phyloP scores from a whole-genome alignment of 2,113 vertebrate species.

The Sorex fumeus region DNA sequence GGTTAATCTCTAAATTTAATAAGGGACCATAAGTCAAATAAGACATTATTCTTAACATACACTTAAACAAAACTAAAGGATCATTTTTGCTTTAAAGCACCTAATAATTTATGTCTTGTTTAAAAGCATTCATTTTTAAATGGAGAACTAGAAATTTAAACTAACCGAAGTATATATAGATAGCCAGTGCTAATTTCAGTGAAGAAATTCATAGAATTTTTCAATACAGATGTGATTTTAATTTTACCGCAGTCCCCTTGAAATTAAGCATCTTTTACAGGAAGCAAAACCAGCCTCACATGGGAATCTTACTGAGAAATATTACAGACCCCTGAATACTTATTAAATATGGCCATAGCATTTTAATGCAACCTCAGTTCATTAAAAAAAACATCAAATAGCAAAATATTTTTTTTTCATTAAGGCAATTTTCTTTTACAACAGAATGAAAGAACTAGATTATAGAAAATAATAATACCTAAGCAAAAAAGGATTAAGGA shows the following conservation, averaged over 20 bases:
- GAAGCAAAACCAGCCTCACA: conserved; percentile 43
- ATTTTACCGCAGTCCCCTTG: background rate
- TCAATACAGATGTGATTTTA: conserved; percentile 3
- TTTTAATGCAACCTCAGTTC: background rate
- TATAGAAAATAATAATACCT: background rate
- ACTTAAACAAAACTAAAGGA: background rate
- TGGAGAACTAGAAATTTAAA: conserved; percentile 30
- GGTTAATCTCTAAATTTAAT: conserved; percentile 15
- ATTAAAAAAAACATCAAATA: conserved; percentile 36
- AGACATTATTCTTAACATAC: conserved; percentile 23
- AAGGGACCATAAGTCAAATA: conserved; percentile 32
- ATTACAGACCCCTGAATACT: background rate
- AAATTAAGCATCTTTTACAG: conserved; percentile 60
- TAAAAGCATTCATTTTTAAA: background rate
- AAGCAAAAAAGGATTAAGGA: conserved; percentile 15
- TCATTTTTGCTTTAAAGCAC: conserved; percentile 36
- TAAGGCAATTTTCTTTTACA: conserved; percentile 37
- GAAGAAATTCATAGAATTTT: background rate
- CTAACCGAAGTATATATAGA: background rate
- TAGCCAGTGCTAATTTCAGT: conserved; percentile 33
- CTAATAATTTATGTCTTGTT: background rate
- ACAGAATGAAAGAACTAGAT: background rate
- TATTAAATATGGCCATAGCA: conserved; percentile 16
- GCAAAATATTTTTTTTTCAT: conserved; percentile 35
- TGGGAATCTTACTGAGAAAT: conserved; percentile 29